Base-by-base conservation (phyloP, 1,140 invertebrate genomes). In the Bombyx mandarina region DNA sequence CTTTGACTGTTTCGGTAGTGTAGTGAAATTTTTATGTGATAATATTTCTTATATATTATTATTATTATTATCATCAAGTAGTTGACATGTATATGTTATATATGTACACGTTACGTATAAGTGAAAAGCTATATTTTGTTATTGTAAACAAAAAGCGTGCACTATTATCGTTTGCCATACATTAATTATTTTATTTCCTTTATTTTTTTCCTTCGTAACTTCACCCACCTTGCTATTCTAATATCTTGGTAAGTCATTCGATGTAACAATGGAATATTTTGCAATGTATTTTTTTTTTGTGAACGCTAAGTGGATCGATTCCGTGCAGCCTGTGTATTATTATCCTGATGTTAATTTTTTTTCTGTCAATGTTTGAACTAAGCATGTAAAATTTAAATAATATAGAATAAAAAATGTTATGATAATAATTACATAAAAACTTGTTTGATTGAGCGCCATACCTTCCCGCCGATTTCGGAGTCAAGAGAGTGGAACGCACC, bases 321-420 rank as follows among this genome's bases (percentile, higher is more conserved):
- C 8, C 8, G 45, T 47, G n/a, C 8, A 47, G 45, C n/a, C 75
- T 86, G 81, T 86, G 83, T 86, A 84, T 82, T 86, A 84, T 82
- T 86, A 85, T 82, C 69, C 79, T 83, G 75, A 82, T 86, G 83
- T 86, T 83, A 81, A 84, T 84, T 84, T 86, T 84, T 80, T 84
- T 86, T 83, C 79, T 80, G 80, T 81, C 82, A 84, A 86, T 84
- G 83, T 86, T 86, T 86, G 73, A 84, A 79, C 73, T 86, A 86
- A 86, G 80, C 82, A 86, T 85, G 82, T 86, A 86, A 86, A 85
- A 86, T 86, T 86, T 79, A 82, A 82, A 83, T 83, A 86, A 83
- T 86, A 86, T 84, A 86, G 80, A 86, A 86, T 86, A 86, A 86
- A 85, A 86, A 81, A 84, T 86, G 83, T 86, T 86, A 86, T 80